phyloP scores from a whole-genome alignment of 2,888 invertebrate species.

The Diplazon laetatorius region DNA sequence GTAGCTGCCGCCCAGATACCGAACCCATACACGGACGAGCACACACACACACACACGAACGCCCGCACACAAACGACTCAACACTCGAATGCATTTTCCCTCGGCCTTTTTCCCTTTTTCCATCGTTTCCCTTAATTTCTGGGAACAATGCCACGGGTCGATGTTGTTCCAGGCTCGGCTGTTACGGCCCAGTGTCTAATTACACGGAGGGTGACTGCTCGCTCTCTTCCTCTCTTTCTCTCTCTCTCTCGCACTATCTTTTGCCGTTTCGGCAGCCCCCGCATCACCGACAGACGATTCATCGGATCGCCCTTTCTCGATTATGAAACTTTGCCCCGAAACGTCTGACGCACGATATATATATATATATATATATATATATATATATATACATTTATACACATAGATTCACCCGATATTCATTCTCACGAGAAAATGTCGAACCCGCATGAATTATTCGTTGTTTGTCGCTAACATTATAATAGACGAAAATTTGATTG shows the following conservation, averaged over 20 bases:
- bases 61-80: constrained; percentile 13
- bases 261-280: background rate
- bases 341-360: background rate
- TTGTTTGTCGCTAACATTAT: background rate
- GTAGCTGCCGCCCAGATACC: constrained; percentile 37
- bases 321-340: constrained; percentile 31
- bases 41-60: too few species aligned
- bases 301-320: constrained; percentile 23
- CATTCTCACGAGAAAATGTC: background rate
- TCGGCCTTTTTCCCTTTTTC: constrained; percentile 75
- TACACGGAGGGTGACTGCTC: constrained; percentile 70
- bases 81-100: constrained; percentile 65
- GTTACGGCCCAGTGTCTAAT: constrained; percentile 80
- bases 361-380: too few species aligned
- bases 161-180: constrained; percentile 76
- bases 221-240: constrained; percentile 32
- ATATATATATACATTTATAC: too few species aligned
- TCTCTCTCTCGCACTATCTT: too few species aligned
- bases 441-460: background rate
- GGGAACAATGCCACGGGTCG: constrained; percentile 76
- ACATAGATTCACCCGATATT: constrained; percentile 16
- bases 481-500: too few species aligned
- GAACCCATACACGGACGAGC: too few species aligned
- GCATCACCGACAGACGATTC: constrained; percentile 30
- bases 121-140: constrained; percentile 80